A percentile compares a stretch with the other conserved stretches of the same genome.
These are phyloP conservation scores for Epizoanthus stellaris DNA, from an alignment of 92 coral and sea anemone genomes.

Conservation along the genomic window DNA sequence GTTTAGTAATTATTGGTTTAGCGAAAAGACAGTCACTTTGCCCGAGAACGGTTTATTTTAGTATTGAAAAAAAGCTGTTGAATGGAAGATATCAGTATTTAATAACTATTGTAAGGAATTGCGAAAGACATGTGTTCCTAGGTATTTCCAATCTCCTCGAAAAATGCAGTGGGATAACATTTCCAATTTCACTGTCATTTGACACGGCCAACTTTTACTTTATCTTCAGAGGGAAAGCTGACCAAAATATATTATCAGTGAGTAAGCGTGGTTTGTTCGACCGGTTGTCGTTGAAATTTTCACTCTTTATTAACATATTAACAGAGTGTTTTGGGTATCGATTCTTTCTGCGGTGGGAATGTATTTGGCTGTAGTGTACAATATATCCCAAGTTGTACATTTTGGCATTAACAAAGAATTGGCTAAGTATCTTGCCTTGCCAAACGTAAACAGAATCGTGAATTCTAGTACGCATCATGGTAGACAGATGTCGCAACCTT, in stretches of 20 bases:
- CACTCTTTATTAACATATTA: too few species aligned
- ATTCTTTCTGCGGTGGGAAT: too few species aligned
- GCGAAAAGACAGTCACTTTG: background rate
- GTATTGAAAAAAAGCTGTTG: background rate
- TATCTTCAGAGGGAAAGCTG: background rate
- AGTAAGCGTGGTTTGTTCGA: too few species aligned
- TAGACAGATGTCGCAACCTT: background rate
- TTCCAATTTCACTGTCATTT: background rate
- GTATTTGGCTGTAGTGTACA: background rate
- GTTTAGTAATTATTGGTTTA: background rate
- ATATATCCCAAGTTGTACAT: background rate
- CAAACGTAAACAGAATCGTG: constrained; percentile 15
- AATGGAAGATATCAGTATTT: background rate
- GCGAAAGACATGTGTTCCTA: background rate
- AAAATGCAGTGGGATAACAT: background rate
- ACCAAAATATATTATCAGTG: too few species aligned
- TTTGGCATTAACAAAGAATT: background rate
- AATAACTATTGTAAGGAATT: background rate
- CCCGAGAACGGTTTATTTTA: background rate
- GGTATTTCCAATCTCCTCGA: background rate
- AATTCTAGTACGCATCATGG: background rate
- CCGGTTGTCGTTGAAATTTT: too few species aligned
- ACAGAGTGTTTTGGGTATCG: too few species aligned
- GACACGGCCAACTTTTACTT: background rate
- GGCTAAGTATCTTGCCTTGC: background rate